Evolutionary conservation across 2,888 invertebrate species (phyloP), one percentile per base, ranked within the genome.

Genomic region (Carcina quercana): DNA sequence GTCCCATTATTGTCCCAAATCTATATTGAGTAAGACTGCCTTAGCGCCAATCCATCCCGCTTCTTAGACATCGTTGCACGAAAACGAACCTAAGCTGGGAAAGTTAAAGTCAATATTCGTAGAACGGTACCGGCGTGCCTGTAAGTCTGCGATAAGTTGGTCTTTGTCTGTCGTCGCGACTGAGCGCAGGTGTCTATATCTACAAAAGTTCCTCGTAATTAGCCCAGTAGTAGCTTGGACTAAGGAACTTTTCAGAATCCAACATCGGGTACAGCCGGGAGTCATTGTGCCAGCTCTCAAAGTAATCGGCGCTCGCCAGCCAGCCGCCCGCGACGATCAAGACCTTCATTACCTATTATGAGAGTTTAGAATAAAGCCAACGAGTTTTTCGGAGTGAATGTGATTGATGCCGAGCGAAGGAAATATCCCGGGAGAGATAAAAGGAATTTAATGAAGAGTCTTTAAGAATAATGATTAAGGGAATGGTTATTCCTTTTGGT

Each of bases 391-490:
- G 69, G 59, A 80, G 73, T 76, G 78, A 79, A 80, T 82, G 79
- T 83, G 83, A 83, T 83, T 83, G 83, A 83, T 83, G 80, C 79
- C 68, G 58, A 71, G 59, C 67, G 65, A 69, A 79, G 75, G 72
- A 80, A 82, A 82, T 79, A 80, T 79, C 82, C 75, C 68, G 70
- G 62, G 72, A 79, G 74, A 83, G 79, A 82, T 80, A 80, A 82
- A 82, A 82, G 79, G 82, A 83, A 78, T 82, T 80, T 82, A 80
- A 83, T 83, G 83, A 82, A 82, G 78, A 82, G 70, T 80, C 80
- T 80, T 83, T 80, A 80, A 79, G 79, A 82, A 82, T 80, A 79
- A 80, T 82, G 76, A 80, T 80, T 82, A 80, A 80, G 76, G 69
- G 71, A 80, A 82, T 74, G 79, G 79, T 79, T 80, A 80, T 82